Conservation (phyloP, 1,140 invertebrate species). For the Subanguina moxae region DNA sequence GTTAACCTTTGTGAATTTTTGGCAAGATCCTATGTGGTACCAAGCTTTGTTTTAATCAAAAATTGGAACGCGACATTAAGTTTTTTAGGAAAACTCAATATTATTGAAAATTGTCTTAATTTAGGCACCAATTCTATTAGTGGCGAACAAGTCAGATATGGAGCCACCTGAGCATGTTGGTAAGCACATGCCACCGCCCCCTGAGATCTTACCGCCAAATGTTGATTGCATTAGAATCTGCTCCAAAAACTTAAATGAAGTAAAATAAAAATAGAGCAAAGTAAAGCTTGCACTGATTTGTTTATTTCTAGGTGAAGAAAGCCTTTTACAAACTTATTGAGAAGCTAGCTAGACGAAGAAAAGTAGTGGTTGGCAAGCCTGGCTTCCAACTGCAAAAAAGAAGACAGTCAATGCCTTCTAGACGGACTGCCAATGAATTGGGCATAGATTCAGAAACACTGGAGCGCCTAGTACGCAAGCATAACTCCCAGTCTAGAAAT, state of each 20-base stretch:
- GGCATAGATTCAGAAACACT: conserved; percentile 36
- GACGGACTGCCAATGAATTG: conserved; percentile 38
- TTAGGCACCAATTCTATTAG: conserved; percentile 43
- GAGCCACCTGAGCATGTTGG: conserved; percentile 3
- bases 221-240: conserved; percentile 30
- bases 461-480: conserved; percentile 23
- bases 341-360: conserved; percentile 21
- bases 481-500: conserved; percentile 25
- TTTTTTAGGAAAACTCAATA: too few species aligned
- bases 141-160: conserved; percentile 50
- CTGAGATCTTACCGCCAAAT: conserved; percentile 16
- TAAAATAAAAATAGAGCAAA: conserved; percentile 11
- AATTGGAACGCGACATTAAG: too few species aligned
- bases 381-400: conserved; percentile 36
- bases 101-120: too few species aligned
- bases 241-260: conserved; percentile 39
- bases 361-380: not conserved
- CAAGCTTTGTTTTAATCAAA: too few species aligned
- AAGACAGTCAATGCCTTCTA: conserved; percentile 43
- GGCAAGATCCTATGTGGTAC: too few species aligned
- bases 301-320: conserved; percentile 40
- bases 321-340: conserved; percentile 36
- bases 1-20: too few species aligned
- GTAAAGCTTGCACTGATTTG: conserved; percentile 3
- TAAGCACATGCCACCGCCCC: not conserved